Evolutionary conservation across 2,888 invertebrate genomes (phyloP).

Genomic region (Drosophila quasianomalipes): DNA sequence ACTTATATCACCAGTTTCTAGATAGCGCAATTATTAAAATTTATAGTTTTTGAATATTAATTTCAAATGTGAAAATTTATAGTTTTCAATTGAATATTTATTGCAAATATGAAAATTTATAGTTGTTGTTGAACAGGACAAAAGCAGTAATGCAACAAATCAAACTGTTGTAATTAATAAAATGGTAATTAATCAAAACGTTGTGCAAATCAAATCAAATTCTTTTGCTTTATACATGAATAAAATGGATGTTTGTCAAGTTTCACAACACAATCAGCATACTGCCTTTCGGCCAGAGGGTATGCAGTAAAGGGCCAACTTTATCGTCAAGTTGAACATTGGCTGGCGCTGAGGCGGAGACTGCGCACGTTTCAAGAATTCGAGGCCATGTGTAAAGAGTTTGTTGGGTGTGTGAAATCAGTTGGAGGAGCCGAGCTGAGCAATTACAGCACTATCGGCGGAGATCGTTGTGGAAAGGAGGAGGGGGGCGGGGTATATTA

Average conservation of each 20-base stretch:
- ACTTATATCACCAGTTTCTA: not conserved
- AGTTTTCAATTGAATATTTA: too few relatives aligned
- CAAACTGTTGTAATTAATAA: not conserved
- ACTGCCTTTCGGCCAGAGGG: not conserved
- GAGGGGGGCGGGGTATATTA: constrained; percentile 24
- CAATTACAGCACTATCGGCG: not conserved
- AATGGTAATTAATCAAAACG: not conserved
- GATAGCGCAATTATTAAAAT: not conserved
- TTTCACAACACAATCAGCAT: not conserved
- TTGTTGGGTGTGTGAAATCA: not conserved
- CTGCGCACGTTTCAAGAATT: constrained; percentile 2
- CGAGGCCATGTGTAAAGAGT: constrained; percentile 14
- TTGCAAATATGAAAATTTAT: not conserved
- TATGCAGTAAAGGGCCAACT: not conserved
- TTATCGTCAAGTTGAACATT: not conserved
- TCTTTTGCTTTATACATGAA: not conserved
- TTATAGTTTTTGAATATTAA: not conserved
- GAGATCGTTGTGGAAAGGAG: not conserved
- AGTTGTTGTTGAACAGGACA: not conserved
- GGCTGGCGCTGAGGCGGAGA: not conserved
- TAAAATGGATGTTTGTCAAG: not conserved
- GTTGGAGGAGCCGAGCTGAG: not conserved
- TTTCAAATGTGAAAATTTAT: not conserved
- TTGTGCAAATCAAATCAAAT: not conserved
- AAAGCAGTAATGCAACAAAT: not conserved